Evolutionary conservation across 1,140 invertebrate genomes (phyloP).

Genomic region (Papilio polyxenes): DNA sequence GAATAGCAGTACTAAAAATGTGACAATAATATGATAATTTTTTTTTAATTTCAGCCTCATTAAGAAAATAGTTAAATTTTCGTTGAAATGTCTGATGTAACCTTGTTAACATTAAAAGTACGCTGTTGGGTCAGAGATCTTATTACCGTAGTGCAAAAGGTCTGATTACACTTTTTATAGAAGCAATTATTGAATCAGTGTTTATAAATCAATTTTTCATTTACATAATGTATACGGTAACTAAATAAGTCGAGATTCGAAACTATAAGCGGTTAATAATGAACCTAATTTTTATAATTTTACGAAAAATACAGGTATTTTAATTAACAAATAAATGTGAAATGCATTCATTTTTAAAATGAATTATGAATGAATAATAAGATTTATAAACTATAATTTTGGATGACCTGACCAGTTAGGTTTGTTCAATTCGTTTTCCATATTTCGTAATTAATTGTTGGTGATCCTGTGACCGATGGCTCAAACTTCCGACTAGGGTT

Average conservation of each 20-base stretch:
- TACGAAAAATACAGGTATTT: not conserved
- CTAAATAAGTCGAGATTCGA: constrained; percentile 18
- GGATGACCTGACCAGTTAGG: not conserved
- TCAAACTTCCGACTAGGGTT: not conserved
- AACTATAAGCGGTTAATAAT: not conserved
- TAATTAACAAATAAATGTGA: not conserved
- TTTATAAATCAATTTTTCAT: not conserved
- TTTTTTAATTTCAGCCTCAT: no score
- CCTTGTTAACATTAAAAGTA: not conserved
- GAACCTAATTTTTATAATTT: constrained; percentile 13
- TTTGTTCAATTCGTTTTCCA: not conserved
- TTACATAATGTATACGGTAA: not conserved
- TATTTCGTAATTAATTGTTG: not conserved
- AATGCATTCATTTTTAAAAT: not conserved
- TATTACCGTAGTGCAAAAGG: not conserved
- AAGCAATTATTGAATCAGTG: constrained; percentile 16
- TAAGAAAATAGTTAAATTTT: no score
- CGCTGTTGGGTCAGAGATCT: not conserved
- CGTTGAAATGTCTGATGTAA: not conserved
- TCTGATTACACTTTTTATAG: constrained; percentile 18
- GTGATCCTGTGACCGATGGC: constrained; percentile 44
- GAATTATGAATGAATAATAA: not conserved
- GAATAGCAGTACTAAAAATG: no score
- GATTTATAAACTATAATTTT: not conserved
- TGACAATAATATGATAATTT: no score